These are phyloP conservation scores for Trachops cirrhosus DNA, from an alignment of 2,797 vertebrate species.

Conservation along the genomic window DNA sequence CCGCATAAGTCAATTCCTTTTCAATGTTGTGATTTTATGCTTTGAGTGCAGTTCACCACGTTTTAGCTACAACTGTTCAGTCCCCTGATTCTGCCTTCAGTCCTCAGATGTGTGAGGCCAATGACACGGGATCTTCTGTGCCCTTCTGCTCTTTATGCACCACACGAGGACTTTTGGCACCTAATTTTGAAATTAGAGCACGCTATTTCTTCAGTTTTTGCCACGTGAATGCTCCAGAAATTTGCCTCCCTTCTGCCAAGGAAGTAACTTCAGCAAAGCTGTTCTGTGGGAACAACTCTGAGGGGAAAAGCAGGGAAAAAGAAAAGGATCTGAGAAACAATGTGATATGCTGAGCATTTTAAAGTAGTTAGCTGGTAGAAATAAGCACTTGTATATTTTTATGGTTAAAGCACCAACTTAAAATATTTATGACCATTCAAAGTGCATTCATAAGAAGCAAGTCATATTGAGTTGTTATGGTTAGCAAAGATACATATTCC, in stretches of 20 bases:
- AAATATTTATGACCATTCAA: not conserved
- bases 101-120: not conserved
- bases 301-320: not conserved
- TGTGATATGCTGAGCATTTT: not conserved
- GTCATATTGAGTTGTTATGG: not conserved
- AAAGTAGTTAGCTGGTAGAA: not conserved
- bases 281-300: not conserved
- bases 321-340: not conserved
- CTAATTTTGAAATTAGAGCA: not conserved
- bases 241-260: constrained; percentile 1
- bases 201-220: not conserved
- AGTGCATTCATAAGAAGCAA: not conserved
- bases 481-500: not conserved
- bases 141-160: not conserved
- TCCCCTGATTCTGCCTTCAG: not conserved
- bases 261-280: constrained; percentile 38
- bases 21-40: not conserved
- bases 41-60: not conserved
- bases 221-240: constrained; percentile 30
- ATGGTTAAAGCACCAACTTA: not conserved
- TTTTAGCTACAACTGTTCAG: not conserved
- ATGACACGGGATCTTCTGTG: not conserved
- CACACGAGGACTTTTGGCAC: not conserved
- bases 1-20: not conserved
- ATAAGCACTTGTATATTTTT: constrained; percentile 26